Evolutionary conservation across 2,113 vertebrate species (phyloP).

Genomic region (Thomomys bottae): DNA sequence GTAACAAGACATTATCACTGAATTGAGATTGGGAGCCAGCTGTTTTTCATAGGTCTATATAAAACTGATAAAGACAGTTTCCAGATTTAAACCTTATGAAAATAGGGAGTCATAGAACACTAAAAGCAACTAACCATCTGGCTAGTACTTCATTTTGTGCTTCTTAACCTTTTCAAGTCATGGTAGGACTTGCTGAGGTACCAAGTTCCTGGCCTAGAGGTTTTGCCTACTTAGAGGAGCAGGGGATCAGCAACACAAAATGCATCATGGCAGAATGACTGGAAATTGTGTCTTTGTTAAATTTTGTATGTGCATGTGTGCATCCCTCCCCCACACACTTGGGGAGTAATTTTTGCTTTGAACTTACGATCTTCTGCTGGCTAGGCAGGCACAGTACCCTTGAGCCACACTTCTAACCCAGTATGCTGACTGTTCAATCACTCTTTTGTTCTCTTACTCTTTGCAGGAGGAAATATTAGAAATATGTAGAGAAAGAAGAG

Average conservation of each 20-base stretch:
- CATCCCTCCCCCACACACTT: too few relatives aligned
- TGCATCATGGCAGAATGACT: neutral
- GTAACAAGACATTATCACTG: neutral
- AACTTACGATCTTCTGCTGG: too few relatives aligned
- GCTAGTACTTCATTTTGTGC: neutral
- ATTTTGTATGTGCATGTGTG: too few relatives aligned
- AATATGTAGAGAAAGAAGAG: conserved; percentile 20
- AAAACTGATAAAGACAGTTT: conserved; percentile 7
- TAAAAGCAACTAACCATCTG: neutral
- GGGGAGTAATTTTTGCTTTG: too few relatives aligned
- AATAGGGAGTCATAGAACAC: neutral
- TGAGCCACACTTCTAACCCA: neutral
- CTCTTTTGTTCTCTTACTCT: conserved; percentile 16
- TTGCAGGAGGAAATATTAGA: neutral
- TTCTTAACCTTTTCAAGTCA: neutral
- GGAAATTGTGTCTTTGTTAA: neutral
- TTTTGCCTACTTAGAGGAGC: neutral
- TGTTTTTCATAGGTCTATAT: neutral
- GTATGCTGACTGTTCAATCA: neutral
- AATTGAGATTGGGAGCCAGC: conserved; percentile 9
- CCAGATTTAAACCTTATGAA: neutral
- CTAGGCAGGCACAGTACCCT: too few relatives aligned
- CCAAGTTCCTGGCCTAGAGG: neutral
- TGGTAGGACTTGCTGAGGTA: neutral
- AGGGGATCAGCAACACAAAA: neutral